phyloP scores from a whole-genome alignment of 2,797 vertebrate species.

The Knipowitschia caucasica region DNA sequence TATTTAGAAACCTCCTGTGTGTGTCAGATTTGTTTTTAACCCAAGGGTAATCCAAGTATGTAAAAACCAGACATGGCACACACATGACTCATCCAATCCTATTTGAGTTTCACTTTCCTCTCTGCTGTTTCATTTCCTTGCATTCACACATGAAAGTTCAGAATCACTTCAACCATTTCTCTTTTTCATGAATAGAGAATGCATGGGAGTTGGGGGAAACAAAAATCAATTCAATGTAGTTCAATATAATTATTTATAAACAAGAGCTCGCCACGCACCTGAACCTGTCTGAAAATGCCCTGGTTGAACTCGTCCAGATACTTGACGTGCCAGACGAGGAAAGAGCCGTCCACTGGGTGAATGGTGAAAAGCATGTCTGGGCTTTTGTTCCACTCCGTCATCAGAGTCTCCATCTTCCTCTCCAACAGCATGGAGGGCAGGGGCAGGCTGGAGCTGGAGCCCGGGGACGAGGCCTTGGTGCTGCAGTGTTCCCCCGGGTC shows the following conservation, averaged over 20 bases:
- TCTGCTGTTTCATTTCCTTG: not conserved
- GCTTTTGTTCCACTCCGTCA: constrained; percentile 93
- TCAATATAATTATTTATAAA: too few species aligned
- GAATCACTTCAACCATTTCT: not conserved
- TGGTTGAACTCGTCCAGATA: constrained; percentile 96
- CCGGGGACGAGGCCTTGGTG: constrained; percentile 82
- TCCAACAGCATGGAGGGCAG: constrained; percentile 91
- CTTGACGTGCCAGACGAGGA: constrained; percentile 96
- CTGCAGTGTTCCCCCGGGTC: constrained; percentile 87
- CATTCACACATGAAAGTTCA: too few species aligned
- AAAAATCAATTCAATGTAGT: too few species aligned
- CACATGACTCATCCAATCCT: not conserved
- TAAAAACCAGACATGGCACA: not conserved
- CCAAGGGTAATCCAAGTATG: too few species aligned
- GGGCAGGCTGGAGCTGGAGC: constrained; percentile 79
- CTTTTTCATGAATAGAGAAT: not conserved
- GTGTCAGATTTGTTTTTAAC: too few species aligned
- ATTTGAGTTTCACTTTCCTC: not conserved
- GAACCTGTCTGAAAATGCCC: constrained; percentile 97
- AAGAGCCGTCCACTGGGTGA: constrained; percentile 92
- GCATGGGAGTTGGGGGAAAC: not conserved
- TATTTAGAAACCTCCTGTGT: too few species aligned
- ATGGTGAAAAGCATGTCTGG: constrained; percentile 98
- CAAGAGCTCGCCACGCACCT: constrained; percentile 74
- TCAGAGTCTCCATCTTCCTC: constrained; percentile 88